Evolutionary conservation across 2,797 vertebrate genomes (phyloP).

Genomic region (Catostomus latipinnis): DNA sequence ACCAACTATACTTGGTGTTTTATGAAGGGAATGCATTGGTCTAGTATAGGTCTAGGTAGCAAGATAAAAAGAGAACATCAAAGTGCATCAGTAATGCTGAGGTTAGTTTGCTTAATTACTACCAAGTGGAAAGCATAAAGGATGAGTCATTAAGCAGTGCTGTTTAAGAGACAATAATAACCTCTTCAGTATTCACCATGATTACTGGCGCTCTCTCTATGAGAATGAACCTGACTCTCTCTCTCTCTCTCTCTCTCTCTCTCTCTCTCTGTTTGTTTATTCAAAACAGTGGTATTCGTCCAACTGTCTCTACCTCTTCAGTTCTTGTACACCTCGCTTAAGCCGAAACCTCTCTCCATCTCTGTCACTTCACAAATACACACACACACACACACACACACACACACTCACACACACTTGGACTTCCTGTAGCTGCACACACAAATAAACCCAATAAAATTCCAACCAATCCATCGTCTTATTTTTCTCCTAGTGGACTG

Average conservation of each 20-base stretch:
- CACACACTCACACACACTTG: not conserved
- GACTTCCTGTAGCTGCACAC: not conserved
- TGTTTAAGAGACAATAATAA: slow-evolving; percentile 70
- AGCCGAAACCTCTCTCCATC: slow-evolving; percentile 1
- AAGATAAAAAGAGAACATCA: slow-evolving; percentile 34
- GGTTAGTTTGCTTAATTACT: slow-evolving; percentile 42
- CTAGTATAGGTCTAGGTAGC: not conserved
- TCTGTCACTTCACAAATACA: not conserved
- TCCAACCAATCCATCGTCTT: not conserved
- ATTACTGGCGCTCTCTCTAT: slow-evolving; percentile 71
- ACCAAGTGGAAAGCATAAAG: slow-evolving; percentile 36
- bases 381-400: not conserved
- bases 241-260: slow-evolving; percentile 39
- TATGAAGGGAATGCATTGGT: not conserved
- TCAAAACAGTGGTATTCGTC: slow-evolving; percentile 22
- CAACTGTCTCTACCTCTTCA: slow-evolving; percentile 23
- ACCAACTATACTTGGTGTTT: not conserved
- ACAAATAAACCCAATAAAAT: slow-evolving; percentile 34
- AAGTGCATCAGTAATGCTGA: slow-evolving; percentile 25
- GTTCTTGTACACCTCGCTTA: slow-evolving; percentile 11
- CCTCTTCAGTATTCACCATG: slow-evolving; percentile 61
- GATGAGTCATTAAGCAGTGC: slow-evolving; percentile 31
- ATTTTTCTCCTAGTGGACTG: slow-evolving; percentile 1
- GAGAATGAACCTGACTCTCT: slow-evolving; percentile 66
- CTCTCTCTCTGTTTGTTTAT: not conserved